phyloP scores from a whole-genome alignment of 2,113 vertebrate genomes.

The Suncus etruscus region DNA sequence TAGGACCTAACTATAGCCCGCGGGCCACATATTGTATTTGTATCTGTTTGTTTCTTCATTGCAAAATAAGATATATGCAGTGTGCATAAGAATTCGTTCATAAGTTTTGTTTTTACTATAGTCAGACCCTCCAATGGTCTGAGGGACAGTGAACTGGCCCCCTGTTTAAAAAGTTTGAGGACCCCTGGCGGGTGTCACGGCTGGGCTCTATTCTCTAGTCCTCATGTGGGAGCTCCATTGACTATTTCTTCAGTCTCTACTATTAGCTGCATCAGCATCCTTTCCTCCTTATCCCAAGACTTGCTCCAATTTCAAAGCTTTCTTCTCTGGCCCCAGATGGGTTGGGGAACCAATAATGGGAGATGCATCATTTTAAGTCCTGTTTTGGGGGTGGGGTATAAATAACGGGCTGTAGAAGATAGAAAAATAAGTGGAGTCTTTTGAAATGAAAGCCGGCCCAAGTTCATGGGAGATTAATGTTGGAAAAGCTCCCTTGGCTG shows the following conservation, averaged over 20 bases:
- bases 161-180: too few species aligned
- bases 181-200: not conserved
- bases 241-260: conserved; percentile 73
- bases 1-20: not conserved
- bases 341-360: conserved; percentile 68
- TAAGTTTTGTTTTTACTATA: too few species aligned
- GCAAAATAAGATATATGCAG: too few species aligned
- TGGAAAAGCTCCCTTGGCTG: conserved; percentile 88
- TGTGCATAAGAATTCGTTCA: too few species aligned
- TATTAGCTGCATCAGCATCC: conserved; percentile 84
- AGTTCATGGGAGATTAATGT: conserved; percentile 88
- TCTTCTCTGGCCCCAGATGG: conserved; percentile 89
- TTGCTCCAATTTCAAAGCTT: conserved; percentile 93
- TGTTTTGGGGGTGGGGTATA: conserved; percentile 69
- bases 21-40: too few species aligned
- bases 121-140: too few species aligned
- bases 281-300: conserved; percentile 80
- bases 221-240: not conserved
- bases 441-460: conserved; percentile 91
- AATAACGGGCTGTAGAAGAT: conserved; percentile 45
- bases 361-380: conserved; percentile 65
- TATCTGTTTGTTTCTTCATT: too few species aligned
- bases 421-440: conserved; percentile 86
- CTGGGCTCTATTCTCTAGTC: not conserved
- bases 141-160: too few species aligned